Percentiles rank a stretch among this genome's conserved stretches.
Conservation (phyloP, 1,140 invertebrate species). For the Danaus melanippus region DNA sequence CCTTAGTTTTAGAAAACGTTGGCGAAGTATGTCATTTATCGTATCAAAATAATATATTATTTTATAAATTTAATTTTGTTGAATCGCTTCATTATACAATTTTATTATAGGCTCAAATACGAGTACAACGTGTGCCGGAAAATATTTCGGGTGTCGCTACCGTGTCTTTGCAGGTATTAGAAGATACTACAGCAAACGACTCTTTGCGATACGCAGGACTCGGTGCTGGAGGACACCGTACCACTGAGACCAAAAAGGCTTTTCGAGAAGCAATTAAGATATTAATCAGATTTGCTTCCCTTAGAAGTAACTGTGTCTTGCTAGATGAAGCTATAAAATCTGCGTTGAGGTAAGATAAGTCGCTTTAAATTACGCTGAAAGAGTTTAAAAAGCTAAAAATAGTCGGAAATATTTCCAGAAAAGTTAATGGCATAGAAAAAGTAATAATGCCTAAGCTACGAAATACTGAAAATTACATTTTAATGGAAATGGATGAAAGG, state of each 20-base stretch:
- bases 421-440: conserved; percentile 63
- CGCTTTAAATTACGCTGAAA: background rate
- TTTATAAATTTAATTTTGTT: too few relatives aligned
- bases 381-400: background rate
- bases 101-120: conserved; percentile 49
- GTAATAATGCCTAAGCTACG: conserved; percentile 58
- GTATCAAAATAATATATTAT: too few relatives aligned
- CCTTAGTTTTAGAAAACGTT: conserved; percentile 98
- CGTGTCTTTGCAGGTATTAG: conserved; percentile 41
- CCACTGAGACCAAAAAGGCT: conserved; percentile 53
- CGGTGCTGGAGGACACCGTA: conserved; percentile 56
- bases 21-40: conserved; percentile 76
- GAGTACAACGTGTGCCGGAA: conserved; percentile 47
- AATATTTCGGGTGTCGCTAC: conserved; percentile 61
- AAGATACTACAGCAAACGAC: conserved; percentile 38
- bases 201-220: conserved; percentile 48
- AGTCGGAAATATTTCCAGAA: conserved; percentile 35
- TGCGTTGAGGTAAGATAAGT: conserved; percentile 44
- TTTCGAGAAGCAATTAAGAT: conserved; percentile 50
- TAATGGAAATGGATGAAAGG: conserved; percentile 62
- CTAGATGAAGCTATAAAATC: conserved; percentile 48
- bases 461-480: conserved; percentile 60
- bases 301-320: conserved; percentile 52
- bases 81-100: background rate
- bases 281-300: conserved; percentile 56